Conservation (phyloP, 2,113 vertebrate genomes). For the Ardeotis arabs region DNA sequence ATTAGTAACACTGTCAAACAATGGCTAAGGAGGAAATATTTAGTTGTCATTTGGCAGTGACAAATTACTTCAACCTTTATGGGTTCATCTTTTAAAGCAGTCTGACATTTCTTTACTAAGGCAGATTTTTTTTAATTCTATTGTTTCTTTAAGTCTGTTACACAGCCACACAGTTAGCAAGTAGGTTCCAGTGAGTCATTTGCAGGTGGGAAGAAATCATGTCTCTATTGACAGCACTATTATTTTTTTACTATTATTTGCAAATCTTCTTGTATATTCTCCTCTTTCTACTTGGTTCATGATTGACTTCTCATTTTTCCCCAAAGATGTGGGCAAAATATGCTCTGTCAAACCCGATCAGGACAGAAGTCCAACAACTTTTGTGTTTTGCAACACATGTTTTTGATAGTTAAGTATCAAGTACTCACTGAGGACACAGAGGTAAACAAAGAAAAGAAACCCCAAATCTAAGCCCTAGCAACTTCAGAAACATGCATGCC, state of each 20-base stretch:
- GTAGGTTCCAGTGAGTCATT: slow-evolving; percentile 10
- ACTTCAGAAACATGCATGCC: not conserved
- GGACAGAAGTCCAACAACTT: not conserved
- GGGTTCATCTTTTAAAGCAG: not conserved
- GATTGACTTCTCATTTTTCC: not conserved
- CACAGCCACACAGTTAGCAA: not conserved
- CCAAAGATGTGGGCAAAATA: not conserved
- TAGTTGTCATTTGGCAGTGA: slow-evolving; percentile 8
- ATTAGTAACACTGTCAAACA: not conserved
- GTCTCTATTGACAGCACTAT: not conserved
- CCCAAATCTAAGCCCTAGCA: not conserved
- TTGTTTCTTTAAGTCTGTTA: slow-evolving; percentile 14
- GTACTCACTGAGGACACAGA: not conserved
- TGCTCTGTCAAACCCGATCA: not conserved
- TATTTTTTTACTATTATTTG: slow-evolving; percentile 10
- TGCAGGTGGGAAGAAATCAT: slow-evolving; percentile 18
- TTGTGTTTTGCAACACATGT: not conserved
- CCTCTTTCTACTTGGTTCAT: not conserved
- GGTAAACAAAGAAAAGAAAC: not conserved
- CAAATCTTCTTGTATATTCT: not conserved
- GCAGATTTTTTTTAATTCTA: not conserved
- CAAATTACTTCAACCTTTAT: slow-evolving; percentile 35
- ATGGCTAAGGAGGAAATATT: slow-evolving; percentile 27
- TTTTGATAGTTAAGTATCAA: not conserved
- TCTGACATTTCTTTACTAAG: not conserved